Base-by-base conservation (phyloP, 1,140 invertebrate species). In the Macrostomum lignano region DNA sequence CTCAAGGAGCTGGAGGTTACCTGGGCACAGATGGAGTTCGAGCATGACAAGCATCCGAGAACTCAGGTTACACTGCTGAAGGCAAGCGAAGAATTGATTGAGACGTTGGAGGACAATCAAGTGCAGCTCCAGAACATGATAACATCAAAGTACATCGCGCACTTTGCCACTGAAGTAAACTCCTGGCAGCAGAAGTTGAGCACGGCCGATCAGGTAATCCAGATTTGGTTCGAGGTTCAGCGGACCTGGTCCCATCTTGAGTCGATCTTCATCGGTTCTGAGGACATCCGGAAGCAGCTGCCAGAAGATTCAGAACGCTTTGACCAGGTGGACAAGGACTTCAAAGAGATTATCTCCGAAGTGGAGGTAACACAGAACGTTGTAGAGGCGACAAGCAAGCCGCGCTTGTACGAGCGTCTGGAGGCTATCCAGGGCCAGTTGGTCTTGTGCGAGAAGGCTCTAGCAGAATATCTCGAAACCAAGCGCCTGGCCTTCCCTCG, bases 181-280 rank as follows among this genome's bases (percentile, higher is more conserved):
- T 55, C 61, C 38, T 94, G 82, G 82, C 81, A 91, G 51, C 72
- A 72, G 41, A 82, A 79, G 46, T 52, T 91, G n/a, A 74, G 72
- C 26, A 67, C 74, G 31, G 79, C 81, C 23, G 82, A 91, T 62
- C 75, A 82, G 62, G 52, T 57, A 5, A 82, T 82, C 22, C 72
- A 71, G 0, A 63, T 79, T 24, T 84, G 79, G 74, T 79, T 86
- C 60, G 82, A 93, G 61, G 82, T 93, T 14, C 82, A 91, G 60
- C 64, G 82, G 24, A 86, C 81, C 10, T 94, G 82, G 82, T 74
- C 74, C 45, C 77, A 91, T 59, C 64, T 93, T 36, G 82, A 93
- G 55, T 82, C 75, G 44, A 93, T 93, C 45, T 93, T 93, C 51
- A 86, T 88, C 67, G 84, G 78, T 44, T 86, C 81, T 2, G 79